Percentiles rank a stretch among this genome's conserved stretches.
phyloP scores from a whole-genome alignment of 92 coral and sea anemone species.

The Scolanthus callimorphus region DNA sequence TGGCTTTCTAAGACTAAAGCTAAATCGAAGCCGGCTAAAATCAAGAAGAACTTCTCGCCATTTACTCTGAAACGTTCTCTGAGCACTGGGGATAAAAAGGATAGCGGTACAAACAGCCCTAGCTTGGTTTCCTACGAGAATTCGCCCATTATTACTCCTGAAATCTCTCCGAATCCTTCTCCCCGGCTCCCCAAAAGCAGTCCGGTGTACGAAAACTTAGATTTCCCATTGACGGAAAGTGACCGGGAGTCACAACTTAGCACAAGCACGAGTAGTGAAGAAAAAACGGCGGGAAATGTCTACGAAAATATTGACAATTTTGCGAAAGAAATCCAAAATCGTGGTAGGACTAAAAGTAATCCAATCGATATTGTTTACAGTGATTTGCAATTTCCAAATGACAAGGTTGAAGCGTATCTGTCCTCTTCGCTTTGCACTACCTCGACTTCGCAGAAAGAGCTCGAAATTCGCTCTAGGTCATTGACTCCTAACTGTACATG shows the following conservation, averaged over 20 bases:
- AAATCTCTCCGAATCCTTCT: constrained; percentile 54
- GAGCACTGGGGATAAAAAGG: constrained; percentile 13
- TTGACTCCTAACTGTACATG: constrained; percentile 43
- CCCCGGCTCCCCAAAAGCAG: constrained; percentile 24
- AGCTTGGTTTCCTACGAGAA: constrained; percentile 39
- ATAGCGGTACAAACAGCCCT: constrained; percentile 9
- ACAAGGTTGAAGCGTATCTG: constrained; percentile 24
- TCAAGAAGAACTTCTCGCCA: constrained; percentile 16
- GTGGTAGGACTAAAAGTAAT: constrained; percentile 44
- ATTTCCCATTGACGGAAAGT: constrained; percentile 44
- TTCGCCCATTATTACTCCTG: constrained; percentile 35
- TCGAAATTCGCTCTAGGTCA: constrained; percentile 30
- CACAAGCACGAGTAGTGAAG: constrained; percentile 36
- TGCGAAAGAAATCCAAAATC: constrained; percentile 18
- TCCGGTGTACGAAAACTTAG: constrained; percentile 66
- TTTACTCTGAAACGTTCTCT: constrained; percentile 30
- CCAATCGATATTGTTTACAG: constrained; percentile 97
- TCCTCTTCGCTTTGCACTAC: constrained; percentile 17
- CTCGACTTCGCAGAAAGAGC: neutral
- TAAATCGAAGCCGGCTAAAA: constrained; percentile 27
- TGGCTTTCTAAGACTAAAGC: constrained; percentile 35
- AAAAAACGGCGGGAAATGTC: constrained; percentile 32
- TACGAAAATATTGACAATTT: constrained; percentile 69
- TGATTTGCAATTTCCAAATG: constrained; percentile 61
- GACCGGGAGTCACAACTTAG: constrained; percentile 68